These are phyloP conservation scores for Furcula furcula DNA, from an alignment of 2,888 invertebrate species.

Conservation along the genomic window DNA sequence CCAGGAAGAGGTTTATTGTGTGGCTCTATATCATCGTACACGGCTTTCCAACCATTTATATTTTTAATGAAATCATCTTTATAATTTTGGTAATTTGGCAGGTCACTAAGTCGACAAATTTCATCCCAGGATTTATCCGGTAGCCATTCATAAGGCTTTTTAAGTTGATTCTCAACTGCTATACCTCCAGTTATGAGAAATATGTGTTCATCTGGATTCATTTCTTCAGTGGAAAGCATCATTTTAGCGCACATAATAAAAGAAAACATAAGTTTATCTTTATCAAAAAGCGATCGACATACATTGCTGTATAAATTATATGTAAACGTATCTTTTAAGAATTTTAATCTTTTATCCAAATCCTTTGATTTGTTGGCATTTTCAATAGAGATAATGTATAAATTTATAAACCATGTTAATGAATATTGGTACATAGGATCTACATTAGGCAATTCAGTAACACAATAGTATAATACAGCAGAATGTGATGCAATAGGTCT, in stretches of 20 bases:
- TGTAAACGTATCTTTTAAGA: constrained; percentile 88
- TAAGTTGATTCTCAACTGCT: constrained; percentile 82
- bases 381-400: constrained; percentile 89
- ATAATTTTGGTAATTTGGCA: constrained; percentile 79
- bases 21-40: constrained; percentile 86
- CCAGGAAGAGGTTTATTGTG: constrained; percentile 83
- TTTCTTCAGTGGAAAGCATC: constrained; percentile 79
- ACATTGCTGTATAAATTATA: constrained; percentile 91
- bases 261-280: constrained; percentile 91
- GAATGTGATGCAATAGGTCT: constrained; percentile 90
- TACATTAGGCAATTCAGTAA: constrained; percentile 91
- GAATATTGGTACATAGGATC: constrained; percentile 96
- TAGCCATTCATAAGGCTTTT: constrained; percentile 88
- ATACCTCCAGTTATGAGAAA: constrained; percentile 91
- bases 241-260: constrained; percentile 89
- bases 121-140: constrained; percentile 90
- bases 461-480: constrained; percentile 90
- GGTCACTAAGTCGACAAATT: constrained; percentile 84
- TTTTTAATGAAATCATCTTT: constrained; percentile 77
- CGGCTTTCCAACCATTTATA: constrained; percentile 82
- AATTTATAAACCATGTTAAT: constrained; percentile 91
- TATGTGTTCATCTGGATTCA: constrained; percentile 83
- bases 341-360: constrained; percentile 85
- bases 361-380: constrained; percentile 87
- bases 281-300: constrained; percentile 92